Base-by-base conservation (phyloP, 2,797 vertebrate genomes). In the Acanthis flammea region DNA sequence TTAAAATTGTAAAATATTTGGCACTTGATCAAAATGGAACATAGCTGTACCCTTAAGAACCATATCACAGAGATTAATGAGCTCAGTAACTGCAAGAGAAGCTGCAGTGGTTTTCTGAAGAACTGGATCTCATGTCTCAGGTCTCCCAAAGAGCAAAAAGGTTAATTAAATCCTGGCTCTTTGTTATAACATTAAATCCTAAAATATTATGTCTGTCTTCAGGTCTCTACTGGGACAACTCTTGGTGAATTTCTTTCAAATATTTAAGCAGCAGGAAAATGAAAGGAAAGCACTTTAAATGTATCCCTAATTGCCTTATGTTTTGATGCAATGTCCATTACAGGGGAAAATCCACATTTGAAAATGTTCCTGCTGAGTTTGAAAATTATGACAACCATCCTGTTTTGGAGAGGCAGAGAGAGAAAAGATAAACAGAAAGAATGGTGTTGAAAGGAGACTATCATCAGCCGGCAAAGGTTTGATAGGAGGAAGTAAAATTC, bases 141-240 rank as follows among this genome's bases (percentile, higher is more conserved):
- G 70, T 85, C 77, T 87, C 71, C 53, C 73, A 62, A 73, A 57
- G 70, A 60, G 71, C 37, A 60, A 62, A 53, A 76, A 90, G 63
- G 61, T 90, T 90, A 92, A 94, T 94, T 91, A 94, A 94, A 79
- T 27, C 39, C 35, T 63, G 31, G 19, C 53, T 93, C 48, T 65
- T 60, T 68, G 39, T 84, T 90, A 41, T 8, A 66, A 85, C 27
- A 74, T 31, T 60, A 74, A 92, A 76, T 86, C 75, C 53, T 88
- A 57, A 92, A 87, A 80, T 67, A 74, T 15, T 0, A 42, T 85
- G 22, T 57, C 75, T 60, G 63, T 70, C 72, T 74, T 88, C 3
- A 5, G 12, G n/a, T 91, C 41, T 62, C 71, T 62, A 45, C 37
- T 92, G 77, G 33, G 55, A 92, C 22, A 57, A 25, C 12, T 68